Evolutionary conservation across 2,797 vertebrate species (phyloP).

Genomic region (Holocentrus rufus): DNA sequence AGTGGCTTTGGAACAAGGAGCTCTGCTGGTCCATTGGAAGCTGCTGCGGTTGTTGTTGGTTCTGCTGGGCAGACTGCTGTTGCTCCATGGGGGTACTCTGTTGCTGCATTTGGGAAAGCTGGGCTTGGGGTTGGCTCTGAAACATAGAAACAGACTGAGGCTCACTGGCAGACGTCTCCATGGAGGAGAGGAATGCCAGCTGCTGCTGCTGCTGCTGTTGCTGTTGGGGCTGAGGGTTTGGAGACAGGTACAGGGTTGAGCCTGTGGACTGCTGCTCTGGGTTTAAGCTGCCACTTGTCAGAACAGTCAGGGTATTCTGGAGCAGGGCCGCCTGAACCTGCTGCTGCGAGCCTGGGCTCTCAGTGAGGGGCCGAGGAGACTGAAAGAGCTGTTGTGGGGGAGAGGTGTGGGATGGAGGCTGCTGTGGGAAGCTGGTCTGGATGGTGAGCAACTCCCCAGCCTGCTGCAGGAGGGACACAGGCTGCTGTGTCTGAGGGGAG

Average conservation of each 20-base stretch:
- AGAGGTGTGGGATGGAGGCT: conserved; percentile 86
- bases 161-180: conserved; percentile 88
- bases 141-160: conserved; percentile 86
- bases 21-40: conserved; percentile 77
- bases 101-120: conserved; percentile 89
- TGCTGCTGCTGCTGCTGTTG: conserved; percentile 85
- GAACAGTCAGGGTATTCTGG: conserved; percentile 88
- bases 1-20: conserved; percentile 80
- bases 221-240: conserved; percentile 85
- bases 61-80: conserved; percentile 81
- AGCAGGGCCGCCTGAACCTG: conserved; percentile 92
- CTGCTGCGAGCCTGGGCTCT: conserved; percentile 88
- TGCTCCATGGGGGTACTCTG: conserved; percentile 85
- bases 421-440: conserved; percentile 92
- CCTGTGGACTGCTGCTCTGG: conserved; percentile 87
- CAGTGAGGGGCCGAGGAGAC: conserved; percentile 88
- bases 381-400: conserved; percentile 96
- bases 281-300: conserved; percentile 85
- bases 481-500: conserved; percentile 80
- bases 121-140: conserved; percentile 85
- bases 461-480: conserved; percentile 90
- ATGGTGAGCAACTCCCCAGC: conserved; percentile 92
- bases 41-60: conserved; percentile 68
- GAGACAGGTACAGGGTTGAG: conserved; percentile 88
- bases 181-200: conserved; percentile 88